Evolutionary conservation across 2,888 invertebrate genomes (phyloP), one percentile per base, ranked within the genome.

Genomic region (Cosmia trapezina): DNA sequence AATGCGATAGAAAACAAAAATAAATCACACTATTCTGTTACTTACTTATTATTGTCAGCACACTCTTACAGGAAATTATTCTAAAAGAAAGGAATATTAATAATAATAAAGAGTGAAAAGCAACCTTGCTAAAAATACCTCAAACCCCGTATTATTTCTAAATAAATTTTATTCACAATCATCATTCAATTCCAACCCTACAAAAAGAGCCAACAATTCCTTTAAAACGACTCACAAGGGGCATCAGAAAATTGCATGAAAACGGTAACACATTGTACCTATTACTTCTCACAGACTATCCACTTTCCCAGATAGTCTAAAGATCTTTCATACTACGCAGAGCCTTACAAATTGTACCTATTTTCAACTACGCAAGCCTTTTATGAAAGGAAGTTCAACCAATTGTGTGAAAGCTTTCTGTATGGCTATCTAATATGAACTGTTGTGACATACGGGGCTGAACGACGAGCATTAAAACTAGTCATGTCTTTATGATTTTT

Each of bases 331-430:
- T 67, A 62, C 19, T 45, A 64, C 63, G 60, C 19, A 43, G 12
- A 59, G 53, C 69, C 41, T 73, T 68, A 80, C 73, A 81, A 80
- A 82, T 83, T 65, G 77, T 71, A 77, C 76, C 79, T 78, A 82
- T 85, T 83, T 79, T 56, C 73, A 66, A 51, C 49, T 61, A 65
- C 57, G 57, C 57, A 76, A 83, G 61, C 72, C 84, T 81, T 84
- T 79, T 75, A 75, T 60, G 53, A 78, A 70, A 80, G 81, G 81
- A 87, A 81, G 78, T 73, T 80, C 76, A 70, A 73, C 71, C 78
- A 76, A 87, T 87, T 83, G 83, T 60, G 54, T 66, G 81, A 77
- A 78, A 62, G 69, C 68, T 72, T 70, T 70, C 53, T 9, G 37
- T 76, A 28, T 17, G 67, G 64, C 9, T 49, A 57, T 70, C 67